A percentile compares a stretch with the other conserved stretches of the same genome.
These are phyloP conservation scores for Clinocottus analis DNA, from an alignment of 2,113 vertebrate genomes.

Conservation along the genomic window DNA sequence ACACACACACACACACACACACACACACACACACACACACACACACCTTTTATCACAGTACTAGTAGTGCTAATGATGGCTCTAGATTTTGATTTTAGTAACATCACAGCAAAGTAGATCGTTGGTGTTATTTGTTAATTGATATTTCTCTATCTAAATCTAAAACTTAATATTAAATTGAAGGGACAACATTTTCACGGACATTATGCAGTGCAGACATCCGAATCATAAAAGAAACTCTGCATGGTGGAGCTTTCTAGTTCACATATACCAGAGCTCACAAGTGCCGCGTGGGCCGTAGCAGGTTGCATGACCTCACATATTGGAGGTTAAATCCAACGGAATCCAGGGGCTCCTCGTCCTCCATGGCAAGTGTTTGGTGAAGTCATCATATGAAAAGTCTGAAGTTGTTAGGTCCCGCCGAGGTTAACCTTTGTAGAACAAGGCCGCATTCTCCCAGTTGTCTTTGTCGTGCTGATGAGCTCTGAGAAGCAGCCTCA, in stretches of 20 bases:
- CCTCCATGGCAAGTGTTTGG: slow-evolving; percentile 67
- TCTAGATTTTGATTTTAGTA: not conserved
- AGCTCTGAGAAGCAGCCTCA: slow-evolving; percentile 69
- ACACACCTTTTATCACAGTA: too few relatives aligned
- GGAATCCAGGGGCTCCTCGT: slow-evolving; percentile 58
- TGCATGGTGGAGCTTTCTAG: slow-evolving; percentile 3
- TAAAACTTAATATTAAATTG: not conserved
- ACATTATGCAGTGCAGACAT: slow-evolving; percentile 31
- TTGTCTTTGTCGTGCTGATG: slow-evolving; percentile 81
- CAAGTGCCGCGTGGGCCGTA: slow-evolving; percentile 57
- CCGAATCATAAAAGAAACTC: slow-evolving; percentile 27
- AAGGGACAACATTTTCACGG: not conserved
- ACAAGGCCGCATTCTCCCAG: slow-evolving; percentile 70
- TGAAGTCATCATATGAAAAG: slow-evolving; percentile 74
- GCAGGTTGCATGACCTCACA: slow-evolving; percentile 62
- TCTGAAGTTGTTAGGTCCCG: slow-evolving; percentile 79
- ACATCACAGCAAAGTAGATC: not conserved
- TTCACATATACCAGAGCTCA: slow-evolving; percentile 33
- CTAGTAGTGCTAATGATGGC: not conserved
- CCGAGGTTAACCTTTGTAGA: slow-evolving; percentile 81
- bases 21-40: slow-evolving; percentile 24
- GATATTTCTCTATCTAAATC: too few relatives aligned
- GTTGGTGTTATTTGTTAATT: not conserved
- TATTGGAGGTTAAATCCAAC: slow-evolving; percentile 75
- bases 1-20: slow-evolving; percentile 25